Base-by-base conservation (phyloP, 2,888 invertebrate species). In the Limenitis camilla region DNA sequence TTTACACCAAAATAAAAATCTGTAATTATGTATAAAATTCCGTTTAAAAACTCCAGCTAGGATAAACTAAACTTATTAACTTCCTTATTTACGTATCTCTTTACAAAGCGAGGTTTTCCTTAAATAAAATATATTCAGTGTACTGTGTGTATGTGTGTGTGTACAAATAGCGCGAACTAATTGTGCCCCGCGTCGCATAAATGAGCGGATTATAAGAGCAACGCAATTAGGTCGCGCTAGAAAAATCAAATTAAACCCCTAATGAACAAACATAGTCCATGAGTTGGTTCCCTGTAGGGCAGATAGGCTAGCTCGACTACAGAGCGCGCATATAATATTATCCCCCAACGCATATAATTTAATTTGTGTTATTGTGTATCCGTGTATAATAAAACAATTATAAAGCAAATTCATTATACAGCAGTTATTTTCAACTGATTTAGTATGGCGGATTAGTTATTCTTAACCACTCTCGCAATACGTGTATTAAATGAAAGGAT, bases 181-280 rank as follows among this genome's bases (percentile, higher is more conserved):
- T 79, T 78, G 74, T 74, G 60, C 54, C 57, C 58, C 52, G 60
- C 65, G 63, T 59, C 57, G 69, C 69, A 67, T 71, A 74, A 81
- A 81, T 78, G 75, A 74, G 76, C 69, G 69, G 81, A 79, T 79
- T 79, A 78, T 81, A 71, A 79, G 70, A 71, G 69, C 63, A 62
- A 59, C 65, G 79, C 82, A 83, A 84, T 83, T 83, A 82, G 81
- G 75, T 76, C 68, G 80, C 71, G 78, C 81, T 82, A 82, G 83
- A 83, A 84, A 82, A 83, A 84, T 84, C 78, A 78, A 81, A 81
- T 81, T 81, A 81, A 77, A 67, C 76, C 76, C 74, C 78, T 83
- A 83, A 83, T 82, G 83, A 83, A 84, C 80, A 82, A 82, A 82
- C 81, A 76, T 71, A 67, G 75, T 67, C 72, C 65, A 69, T 68